Conservation (phyloP, 2,113 vertebrate species). For the Dolichotis patagonum region DNA sequence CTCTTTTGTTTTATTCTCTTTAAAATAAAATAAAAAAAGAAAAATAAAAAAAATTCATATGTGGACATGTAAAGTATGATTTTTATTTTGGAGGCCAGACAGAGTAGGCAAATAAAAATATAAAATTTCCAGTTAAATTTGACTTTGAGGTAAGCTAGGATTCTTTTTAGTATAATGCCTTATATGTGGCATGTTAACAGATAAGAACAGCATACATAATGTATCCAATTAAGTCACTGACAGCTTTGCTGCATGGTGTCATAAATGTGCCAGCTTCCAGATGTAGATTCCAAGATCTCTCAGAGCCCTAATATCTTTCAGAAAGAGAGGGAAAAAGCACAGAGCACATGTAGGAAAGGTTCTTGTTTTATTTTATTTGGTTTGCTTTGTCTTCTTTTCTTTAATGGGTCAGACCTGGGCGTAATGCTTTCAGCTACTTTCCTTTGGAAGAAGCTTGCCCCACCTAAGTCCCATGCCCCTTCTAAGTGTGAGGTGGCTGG, state of each 20-base stretch:
- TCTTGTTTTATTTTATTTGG: not conserved
- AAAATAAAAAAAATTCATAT: not conserved
- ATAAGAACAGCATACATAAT: not conserved
- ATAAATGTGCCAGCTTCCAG: not conserved
- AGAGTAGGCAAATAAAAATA: slow-evolving; percentile 50
- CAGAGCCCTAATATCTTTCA: not conserved
- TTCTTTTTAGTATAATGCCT: not conserved
- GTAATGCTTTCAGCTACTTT: slow-evolving; percentile 1
- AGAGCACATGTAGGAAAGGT: not conserved
- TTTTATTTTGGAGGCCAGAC: not conserved
- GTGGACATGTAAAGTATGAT: not conserved
- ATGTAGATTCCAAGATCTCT: not conserved
- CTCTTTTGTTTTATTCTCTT: too few relatives aligned
- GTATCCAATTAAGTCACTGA: not conserved
- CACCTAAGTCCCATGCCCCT: not conserved
- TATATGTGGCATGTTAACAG: slow-evolving; percentile 15
- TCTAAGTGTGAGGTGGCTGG: not conserved
- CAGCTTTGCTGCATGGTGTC: not conserved
- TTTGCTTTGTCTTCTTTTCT: not conserved
- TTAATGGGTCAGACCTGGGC: not conserved
- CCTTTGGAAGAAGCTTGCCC: not conserved
- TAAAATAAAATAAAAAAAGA: too few relatives aligned
- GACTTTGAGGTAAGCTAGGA: not conserved
- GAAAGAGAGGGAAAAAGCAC: not conserved
- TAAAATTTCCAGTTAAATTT: not conserved